Evolutionary conservation across 2,113 vertebrate genomes (phyloP), one percentile per base, ranked within the genome.

Genomic region (Pterocles burchelli): DNA sequence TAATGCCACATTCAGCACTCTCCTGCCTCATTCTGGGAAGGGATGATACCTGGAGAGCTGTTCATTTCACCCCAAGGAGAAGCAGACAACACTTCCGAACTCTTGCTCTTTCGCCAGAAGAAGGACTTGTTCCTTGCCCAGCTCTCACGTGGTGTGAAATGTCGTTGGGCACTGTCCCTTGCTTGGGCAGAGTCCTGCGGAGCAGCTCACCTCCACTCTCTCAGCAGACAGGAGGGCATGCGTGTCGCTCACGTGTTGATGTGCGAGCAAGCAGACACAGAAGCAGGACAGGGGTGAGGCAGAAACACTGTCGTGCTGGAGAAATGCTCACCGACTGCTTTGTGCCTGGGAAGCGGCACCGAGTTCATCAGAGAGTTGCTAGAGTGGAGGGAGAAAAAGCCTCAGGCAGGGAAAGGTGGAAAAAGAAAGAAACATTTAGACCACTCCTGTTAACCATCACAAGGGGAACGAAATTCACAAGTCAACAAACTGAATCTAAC

Each of bases 361-460:
- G 48, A 46, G 41, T 63, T 67, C 17, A 85, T 25, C 26, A n/a
- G 34, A 10, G 48, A 77, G 5, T 63, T 79, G n/a, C 71, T 49
- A 75, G 18, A 83, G 8, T 1, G 6, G 31, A 85, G 52, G 13
- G 45, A 52, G 49, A 51, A 92, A 75, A 81, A 52, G 33, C 21
- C 21, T 70, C 51, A 33, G 51, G 28, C 34, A 59, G 29, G 19
- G 83, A 76, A 85, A 85, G 11, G 13, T 4, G 43, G 33, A 87
- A 34, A 33, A 76, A 81, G 61, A 88, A 73, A 78, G 25, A 58
- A 93, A 43, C 3, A 24, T 65, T 71, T 43, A 63, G 34, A 34
- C 34, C 13, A 34, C 71, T 80, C 11, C 26, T 63, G 17, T 58
- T 78, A 77, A 65, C 33, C 4, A 2, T 22, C 0, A 0, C 38